phyloP scores from a whole-genome alignment of 2,113 vertebrate genomes.

The Gnathonemus echidnorhynchus region DNA sequence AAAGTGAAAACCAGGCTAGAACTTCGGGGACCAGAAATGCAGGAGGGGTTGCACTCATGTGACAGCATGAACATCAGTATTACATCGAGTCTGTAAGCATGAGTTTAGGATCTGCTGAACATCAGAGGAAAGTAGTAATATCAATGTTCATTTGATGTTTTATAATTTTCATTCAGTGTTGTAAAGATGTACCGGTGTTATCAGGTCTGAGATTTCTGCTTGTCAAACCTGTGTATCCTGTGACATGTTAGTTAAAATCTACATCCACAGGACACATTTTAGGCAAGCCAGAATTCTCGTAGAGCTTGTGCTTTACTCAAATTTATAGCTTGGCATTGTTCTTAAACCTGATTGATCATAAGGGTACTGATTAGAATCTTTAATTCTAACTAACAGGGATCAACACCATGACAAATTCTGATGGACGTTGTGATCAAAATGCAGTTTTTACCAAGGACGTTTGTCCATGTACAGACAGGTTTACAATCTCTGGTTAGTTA shows the following conservation, averaged over 20 bases:
- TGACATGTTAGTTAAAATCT: background rate
- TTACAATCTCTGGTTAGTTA: background rate
- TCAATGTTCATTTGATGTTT: background rate
- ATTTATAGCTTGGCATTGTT: background rate
- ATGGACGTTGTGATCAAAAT: background rate
- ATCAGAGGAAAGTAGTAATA: background rate
- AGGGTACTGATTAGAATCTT: background rate
- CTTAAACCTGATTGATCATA: background rate
- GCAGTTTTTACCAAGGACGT: background rate
- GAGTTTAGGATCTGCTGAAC: background rate
- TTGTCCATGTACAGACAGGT: background rate
- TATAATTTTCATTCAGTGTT: background rate
- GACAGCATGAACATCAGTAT: background rate
- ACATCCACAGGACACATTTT: background rate
- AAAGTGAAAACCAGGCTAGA: background rate
- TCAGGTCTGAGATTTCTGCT: background rate
- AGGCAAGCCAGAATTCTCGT: background rate
- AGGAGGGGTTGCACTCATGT: background rate
- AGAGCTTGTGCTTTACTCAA: background rate
- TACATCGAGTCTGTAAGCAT: background rate
- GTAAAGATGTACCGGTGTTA: background rate
- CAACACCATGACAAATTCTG: background rate
- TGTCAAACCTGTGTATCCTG: background rate
- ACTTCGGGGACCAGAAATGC: background rate
- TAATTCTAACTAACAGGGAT: background rate